Evolutionary conservation across 2,797 vertebrate genomes (phyloP), one percentile per base, ranked within the genome.

Genomic region (Gallirallus australis): DNA sequence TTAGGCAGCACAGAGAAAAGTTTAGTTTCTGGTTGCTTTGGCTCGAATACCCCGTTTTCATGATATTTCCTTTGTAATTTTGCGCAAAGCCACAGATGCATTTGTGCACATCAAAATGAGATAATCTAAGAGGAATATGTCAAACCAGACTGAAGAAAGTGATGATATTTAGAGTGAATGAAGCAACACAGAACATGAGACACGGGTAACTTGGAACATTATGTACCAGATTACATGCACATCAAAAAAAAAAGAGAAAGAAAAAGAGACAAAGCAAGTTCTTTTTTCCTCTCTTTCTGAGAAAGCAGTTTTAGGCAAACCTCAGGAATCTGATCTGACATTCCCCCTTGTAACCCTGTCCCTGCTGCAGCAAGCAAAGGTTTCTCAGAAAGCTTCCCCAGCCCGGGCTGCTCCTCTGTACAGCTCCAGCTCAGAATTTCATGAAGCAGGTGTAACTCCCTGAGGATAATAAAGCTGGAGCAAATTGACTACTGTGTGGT

Each of bases 101-200:
- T 61, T 75, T 91, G 24, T 52, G 72, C 31, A 65, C 17, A 76
- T 42, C 8, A 78, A 86, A 91, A 76, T 56, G 50, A 90, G 21
- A 69, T 83, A 77, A 73, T 87, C 54, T 71, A 54, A 93, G 82
- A 92, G 59, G 68, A 85, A 54, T 65, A 86, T 42, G 47, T 93
- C 69, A 81, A 59, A 21, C 42, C 65, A 95, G 85, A 71, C 72
- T 94, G 75, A 25, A 42, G 57, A 77, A 91, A 61, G 68, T 77
- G 17, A 48, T 89, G 73, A 21, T 85, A 70, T 87, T 93, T 89
- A 60, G 60, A 85, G 37, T n/a, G 45, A 24, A 83, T 90, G 85
- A 89, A 86, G 69, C 45, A 82, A 79, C 8, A 50, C 52, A 65
- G 17, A 63, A 21, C 45, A 65, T 45, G 39, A 91, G 64, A 71